Evolutionary conservation across 1,140 invertebrate genomes (phyloP), one percentile per base, ranked within the genome.

Genomic region (Charaxes varanes): DNA sequence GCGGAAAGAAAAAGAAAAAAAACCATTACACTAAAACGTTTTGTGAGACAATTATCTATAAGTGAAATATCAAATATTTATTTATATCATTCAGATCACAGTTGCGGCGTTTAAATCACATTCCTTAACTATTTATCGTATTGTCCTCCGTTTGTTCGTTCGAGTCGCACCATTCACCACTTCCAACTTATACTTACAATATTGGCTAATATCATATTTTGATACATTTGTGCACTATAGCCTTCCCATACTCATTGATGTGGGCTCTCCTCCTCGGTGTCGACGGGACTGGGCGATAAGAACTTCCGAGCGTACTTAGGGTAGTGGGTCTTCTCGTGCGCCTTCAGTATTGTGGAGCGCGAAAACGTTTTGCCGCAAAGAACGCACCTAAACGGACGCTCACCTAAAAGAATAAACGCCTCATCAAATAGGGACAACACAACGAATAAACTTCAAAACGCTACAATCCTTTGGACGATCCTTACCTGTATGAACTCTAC

Each of bases 301-400:
- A 92, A 94, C 85, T 94, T 94, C 43, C 92, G 87, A 58, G 93
- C 91, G 79, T 94, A 94, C 84, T 95, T 95, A 41, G 93, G 93
- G 86, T 93, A 94, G 84, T 95, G 94, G 52, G 94, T 95, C 85
- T 96, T 95, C 81, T 95, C 93, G 82, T 96, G 94, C 53, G 93
- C 93, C 74, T 95, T 95, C 44, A 95, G 85, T 78, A 95, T 95
- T 32, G 94, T 95, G 34, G 92, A 94, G 46, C 93, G 87, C 30
- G 93, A 94, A 80, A 96, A 97, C 22, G 92, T 94, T 76, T 96
- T 96, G 31, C 93, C 93, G 77, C 95, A 96, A 41, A 95, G 85
- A 30, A 89, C 88, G 81, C 95, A 97, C 52, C 92, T 88, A 85
- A 96, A 97, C 2, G 94, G 94, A 42, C 94, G 87, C 76, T 96